Conservation (phyloP, 1,140 invertebrate species). For the Propsilocerus akamusi region DNA sequence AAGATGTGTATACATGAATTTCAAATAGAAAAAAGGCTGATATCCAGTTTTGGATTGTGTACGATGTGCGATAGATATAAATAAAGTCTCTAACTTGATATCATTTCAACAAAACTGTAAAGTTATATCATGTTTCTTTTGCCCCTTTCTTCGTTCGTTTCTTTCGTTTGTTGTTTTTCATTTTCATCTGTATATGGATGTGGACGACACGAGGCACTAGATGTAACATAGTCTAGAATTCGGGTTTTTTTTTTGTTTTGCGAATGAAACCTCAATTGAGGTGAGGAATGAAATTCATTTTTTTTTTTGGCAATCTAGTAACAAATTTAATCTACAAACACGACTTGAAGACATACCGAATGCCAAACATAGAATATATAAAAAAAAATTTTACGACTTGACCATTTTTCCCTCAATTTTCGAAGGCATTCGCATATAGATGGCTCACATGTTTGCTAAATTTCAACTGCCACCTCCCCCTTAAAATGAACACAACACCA, state of each 20-base stretch:
- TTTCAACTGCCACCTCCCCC: neutral
- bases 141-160: neutral
- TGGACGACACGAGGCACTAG: no score
- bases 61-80: slow-evolving; percentile 1
- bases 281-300: no score
- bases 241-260: no score
- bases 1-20: slow-evolving; percentile 3
- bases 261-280: no score
- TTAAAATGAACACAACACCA: no score
- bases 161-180: neutral
- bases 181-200: neutral
- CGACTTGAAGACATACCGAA: no score
- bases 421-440: neutral
- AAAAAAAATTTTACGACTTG: neutral
- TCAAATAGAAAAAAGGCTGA: slow-evolving; percentile 1
- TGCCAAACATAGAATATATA: no score
- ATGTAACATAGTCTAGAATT: no score
- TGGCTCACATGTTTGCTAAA: slow-evolving; percentile 1
- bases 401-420: neutral
- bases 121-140: neutral
- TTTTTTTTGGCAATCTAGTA: no score
- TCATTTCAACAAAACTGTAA: slow-evolving; percentile 4
- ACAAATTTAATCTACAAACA: slow-evolving; percentile 1
- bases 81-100: slow-evolving; percentile 2
- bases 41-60: slow-evolving; percentile 2